These are phyloP conservation scores for Oreochromis tanganicae DNA, from an alignment of 2,113 vertebrate species.

Conservation along the genomic window DNA sequence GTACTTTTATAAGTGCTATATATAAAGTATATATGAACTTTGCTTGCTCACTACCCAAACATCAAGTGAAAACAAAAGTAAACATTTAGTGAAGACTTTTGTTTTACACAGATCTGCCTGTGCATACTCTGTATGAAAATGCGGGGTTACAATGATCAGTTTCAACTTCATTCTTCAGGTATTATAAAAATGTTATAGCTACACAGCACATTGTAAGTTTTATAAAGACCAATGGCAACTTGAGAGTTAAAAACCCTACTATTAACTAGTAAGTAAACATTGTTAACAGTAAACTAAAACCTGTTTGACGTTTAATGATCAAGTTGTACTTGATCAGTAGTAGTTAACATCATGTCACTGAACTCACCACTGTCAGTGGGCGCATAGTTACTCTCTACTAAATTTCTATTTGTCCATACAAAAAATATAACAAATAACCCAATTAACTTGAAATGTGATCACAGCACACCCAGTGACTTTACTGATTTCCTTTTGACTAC, in stretches of 20 bases:
- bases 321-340: not conserved
- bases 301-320: not conserved
- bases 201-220: not conserved
- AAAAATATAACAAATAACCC: not conserved
- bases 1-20: not conserved
- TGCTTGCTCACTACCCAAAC: not conserved
- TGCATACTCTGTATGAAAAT: not conserved
- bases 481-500: too few relatives aligned
- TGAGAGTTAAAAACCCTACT: not conserved
- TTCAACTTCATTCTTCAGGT: not conserved
- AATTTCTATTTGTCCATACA: not conserved
- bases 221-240: not conserved
- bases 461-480: too few relatives aligned
- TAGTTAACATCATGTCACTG: not conserved
- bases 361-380: not conserved
- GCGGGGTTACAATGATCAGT: not conserved
- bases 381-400: not conserved
- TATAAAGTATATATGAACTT: not conserved
- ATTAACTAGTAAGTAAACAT: not conserved
- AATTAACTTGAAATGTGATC: not conserved
- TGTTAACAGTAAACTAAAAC: not conserved
- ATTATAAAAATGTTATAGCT: not conserved
- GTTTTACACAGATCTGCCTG: not conserved
- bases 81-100: not conserved
- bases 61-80: not conserved